Evolutionary conservation across 2,888 invertebrate genomes (phyloP), one percentile per base, ranked within the genome.

Genomic region (Resseliella maxima): DNA sequence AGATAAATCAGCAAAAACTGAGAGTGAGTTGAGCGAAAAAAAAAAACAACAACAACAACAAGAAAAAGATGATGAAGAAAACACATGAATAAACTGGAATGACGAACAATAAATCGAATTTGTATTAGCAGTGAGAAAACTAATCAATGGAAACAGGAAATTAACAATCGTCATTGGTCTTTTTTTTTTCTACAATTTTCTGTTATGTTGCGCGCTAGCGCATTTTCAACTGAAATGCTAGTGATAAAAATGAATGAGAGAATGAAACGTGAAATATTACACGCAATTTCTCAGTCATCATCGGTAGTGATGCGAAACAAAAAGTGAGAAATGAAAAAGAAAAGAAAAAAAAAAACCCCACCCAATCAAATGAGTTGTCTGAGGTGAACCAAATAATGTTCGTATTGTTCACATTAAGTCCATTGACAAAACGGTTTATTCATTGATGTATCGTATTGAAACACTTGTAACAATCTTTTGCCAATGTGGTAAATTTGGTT

Each of bases 81-180:
- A 1, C 24, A 41, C 41, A 5, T 12, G 12, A 41, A 41, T 2
- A 2, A 21, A 50, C 2, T 18, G 6, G 18, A 72, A 72, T 72
- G 72, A 72, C 72, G 72, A 31, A 72, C 72, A 27, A 15, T 72
- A 72, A 72, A 72, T 72, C 72, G 72, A 72, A 72, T 31, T 72
- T 72, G 72, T 72, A 59, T 59, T 24, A 59, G 59, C 12, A 72
- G 72, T 72, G 72, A 72, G 72, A 72, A 72, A 72, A 72, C 31
- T 72, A 72, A 72, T 72, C 72, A 72, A 72, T 72, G 72, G 24
- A 72, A n/a, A 72, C 72, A 27, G 72, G 72, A 72, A 72, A 72
- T 72, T 72, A 72, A 12, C 72, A 72, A 72, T 72, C 72, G 72
- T 72, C 72, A 72, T 72, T 72, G 72, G 72, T 59, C 24, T 72